Evolutionary conservation across 2,113 vertebrate genomes (phyloP).

Genomic region (chimpanzee (Pan troglodytes)): NHGRI_mPanTro3-v2.1_pri NC_072410.2:117770001-117770500

Average conservation of each 20-base stretch:
- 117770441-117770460: background rate
- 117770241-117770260: background rate
- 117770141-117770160: no score
- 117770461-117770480: background rate
- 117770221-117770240: background rate
- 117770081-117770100: background rate
- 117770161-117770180: no score
- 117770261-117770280: background rate
- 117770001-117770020: accelerated
- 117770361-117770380: background rate
- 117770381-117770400: no score
- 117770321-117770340: background rate
- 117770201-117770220: background rate
- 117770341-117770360: no score
- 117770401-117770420: background rate
- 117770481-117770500: background rate
- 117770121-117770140: no score
- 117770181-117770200: background rate
- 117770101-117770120: background rate
- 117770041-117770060: accelerated
- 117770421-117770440: background rate
- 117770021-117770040: background rate
- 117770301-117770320: no score
- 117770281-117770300: no score
- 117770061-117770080: background rate